These are phyloP conservation scores for Tolypeutes matacus DNA, from an alignment of 2,797 vertebrate species.

Conservation along the genomic window DNA sequence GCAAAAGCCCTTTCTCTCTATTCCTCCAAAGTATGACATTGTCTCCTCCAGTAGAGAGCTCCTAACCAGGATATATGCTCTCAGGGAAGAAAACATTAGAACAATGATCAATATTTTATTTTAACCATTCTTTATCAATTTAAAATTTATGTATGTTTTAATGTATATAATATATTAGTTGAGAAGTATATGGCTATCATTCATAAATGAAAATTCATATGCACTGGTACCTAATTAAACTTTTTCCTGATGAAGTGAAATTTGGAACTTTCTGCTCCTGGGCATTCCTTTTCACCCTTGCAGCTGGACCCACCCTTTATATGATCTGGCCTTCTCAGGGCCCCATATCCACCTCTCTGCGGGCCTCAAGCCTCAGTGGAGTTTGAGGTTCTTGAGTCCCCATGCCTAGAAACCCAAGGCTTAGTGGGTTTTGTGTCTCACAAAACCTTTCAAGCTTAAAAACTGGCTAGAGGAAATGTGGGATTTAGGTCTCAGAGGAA, in stretches of 20 bases:
- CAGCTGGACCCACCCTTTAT: too few relatives aligned
- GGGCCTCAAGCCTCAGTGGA: not conserved
- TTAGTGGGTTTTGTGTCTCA: not conserved
- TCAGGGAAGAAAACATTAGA: not conserved
- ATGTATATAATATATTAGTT: not conserved
- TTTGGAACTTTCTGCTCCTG: not conserved
- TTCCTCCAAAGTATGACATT: not conserved
- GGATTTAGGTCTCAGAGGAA: not conserved
- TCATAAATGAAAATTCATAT: not conserved
- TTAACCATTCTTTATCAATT: not conserved
- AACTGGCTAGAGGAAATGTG: not conserved
- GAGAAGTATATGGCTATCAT: not conserved
- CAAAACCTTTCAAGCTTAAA: not conserved
- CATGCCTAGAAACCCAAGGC: not conserved
- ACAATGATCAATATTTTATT: not conserved
- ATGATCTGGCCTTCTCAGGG: not conserved
- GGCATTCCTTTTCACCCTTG: not conserved
- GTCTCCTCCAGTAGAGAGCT: not conserved
- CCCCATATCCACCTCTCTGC: accelerated
- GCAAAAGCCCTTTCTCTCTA: not conserved
- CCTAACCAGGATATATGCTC: not conserved
- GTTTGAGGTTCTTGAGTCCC: not conserved
- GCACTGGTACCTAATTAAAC: too few relatives aligned
- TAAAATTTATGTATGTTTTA: not conserved
- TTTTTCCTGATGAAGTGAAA: not conserved